phyloP scores from a whole-genome alignment of 2,797 vertebrate species.

The Falco cherrug region DNA sequence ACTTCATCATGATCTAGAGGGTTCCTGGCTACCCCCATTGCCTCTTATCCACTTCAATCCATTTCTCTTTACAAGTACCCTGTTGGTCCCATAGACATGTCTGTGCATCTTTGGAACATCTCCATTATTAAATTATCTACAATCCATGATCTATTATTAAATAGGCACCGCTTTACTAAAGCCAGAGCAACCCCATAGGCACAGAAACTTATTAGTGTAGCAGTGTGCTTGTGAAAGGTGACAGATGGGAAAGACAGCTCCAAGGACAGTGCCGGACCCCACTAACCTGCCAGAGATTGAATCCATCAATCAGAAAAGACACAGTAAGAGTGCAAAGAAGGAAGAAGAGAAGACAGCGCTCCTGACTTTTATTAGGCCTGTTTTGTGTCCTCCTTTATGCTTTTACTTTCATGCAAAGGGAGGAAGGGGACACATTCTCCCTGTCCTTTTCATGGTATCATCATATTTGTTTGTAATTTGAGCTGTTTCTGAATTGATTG shows the following conservation, averaged over 20 bases:
- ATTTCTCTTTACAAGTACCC: not conserved
- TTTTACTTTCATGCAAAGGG: not conserved
- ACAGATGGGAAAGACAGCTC: conserved; percentile 35
- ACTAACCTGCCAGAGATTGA: conserved; percentile 50
- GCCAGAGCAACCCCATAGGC: not conserved
- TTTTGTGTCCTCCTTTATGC: not conserved
- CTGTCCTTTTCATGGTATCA: not conserved
- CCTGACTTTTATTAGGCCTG: not conserved
- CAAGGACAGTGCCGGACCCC: conserved; percentile 12
- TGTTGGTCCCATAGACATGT: not conserved
- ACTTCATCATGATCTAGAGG: not conserved
- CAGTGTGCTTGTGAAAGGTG: conserved; percentile 42
- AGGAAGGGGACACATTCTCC: not conserved
- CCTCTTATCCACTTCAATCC: not conserved
- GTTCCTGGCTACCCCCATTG: not conserved
- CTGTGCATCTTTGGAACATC: not conserved
- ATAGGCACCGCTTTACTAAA: conserved; percentile 25
- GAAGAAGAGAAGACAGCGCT: not conserved
- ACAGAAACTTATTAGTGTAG: conserved; percentile 7
- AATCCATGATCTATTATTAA: conserved; percentile 29
- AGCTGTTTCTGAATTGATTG: not conserved
- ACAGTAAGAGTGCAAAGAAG: not conserved
- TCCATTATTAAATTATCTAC: conserved; percentile 39
- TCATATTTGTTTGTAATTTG: not conserved
- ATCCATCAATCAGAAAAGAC: conserved; percentile 53